Base-by-base conservation (phyloP, 2,113 vertebrate genomes). In the Tylochromis polylepis region DNA sequence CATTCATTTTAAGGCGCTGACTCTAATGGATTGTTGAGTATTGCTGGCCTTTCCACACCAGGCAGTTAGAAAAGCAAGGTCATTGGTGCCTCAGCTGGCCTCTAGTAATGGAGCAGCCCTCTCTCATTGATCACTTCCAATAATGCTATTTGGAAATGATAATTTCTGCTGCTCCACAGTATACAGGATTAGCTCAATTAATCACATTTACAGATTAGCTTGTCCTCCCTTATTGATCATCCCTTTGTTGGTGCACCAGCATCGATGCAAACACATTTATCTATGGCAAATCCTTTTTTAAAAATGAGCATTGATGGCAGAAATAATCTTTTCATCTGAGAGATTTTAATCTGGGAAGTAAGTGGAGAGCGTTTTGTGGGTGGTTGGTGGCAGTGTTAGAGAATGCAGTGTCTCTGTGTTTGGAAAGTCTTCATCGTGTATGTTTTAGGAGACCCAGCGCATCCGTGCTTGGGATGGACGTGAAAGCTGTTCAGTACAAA, bases 241-340 rank as follows among this genome's bases (percentile, higher is more conserved):
- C 90, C 91, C 87, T 83, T 95, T 95, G 94, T 80, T 51, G 93
- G 87, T 87, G 89, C 86, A 72, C 62, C 70, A 80, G 95, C 96
- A 97, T 99, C 98, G 96, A 97, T 98, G 95, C 96, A 98, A 99
- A 99, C 96, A 89, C 92, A 72, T 94, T 99, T 98, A 95, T 92
- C 85, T 93, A 95, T 94, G 90, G 89, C 79, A 96, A 97, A 98
- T 97, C 97, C 97, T 97, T 95, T 98, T 98, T 97, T 89, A 92
- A 90, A 95, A 96, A 96, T 95, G 95, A 96, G 92, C 94, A 96
- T 94, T 81, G 95, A 95, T 93, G 85, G 87, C 94, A 93, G 83
- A 93, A 93, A 94, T 95, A 95, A 94, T 94, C 91, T 94, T 89
- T 92, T 93, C 86, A 91, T 93, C 87, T 87, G 72, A 62, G 85